Conservation (phyloP, 2,113 vertebrate species). For the Donacobius atricapilla region DNA sequence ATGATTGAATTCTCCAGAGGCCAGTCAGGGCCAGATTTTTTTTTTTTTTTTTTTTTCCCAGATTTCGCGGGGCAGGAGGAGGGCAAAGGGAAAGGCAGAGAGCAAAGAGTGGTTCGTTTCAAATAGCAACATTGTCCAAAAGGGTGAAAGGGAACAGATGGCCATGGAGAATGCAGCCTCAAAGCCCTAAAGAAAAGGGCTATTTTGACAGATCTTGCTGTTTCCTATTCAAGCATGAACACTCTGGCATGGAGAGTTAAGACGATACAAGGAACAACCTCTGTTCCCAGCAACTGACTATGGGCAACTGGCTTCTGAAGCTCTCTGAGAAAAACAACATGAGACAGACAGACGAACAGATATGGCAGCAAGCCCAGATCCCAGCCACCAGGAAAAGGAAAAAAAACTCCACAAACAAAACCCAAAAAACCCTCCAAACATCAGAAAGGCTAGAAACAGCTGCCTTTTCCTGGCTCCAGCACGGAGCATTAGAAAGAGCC, state of each 20-base stretch:
- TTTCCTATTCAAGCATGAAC: slow-evolving; percentile 77
- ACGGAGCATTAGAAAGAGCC: slow-evolving; percentile 44
- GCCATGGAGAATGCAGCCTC: slow-evolving; percentile 79
- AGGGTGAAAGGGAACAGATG: slow-evolving; percentile 85
- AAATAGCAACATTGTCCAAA: slow-evolving; percentile 85
- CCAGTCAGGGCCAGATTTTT: not conserved
- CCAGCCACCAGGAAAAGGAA: slow-evolving; percentile 10
- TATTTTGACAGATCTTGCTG: slow-evolving; percentile 79
- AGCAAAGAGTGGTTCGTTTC: slow-evolving; percentile 71
- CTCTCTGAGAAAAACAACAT: slow-evolving; percentile 67
- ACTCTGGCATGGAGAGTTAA: slow-evolving; percentile 71
- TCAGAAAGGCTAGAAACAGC: slow-evolving; percentile 66
- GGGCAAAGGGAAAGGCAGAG: slow-evolving; percentile 46
- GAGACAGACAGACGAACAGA: slow-evolving; percentile 67
- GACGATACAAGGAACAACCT: slow-evolving; percentile 69
- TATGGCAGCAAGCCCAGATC: slow-evolving; percentile 64
- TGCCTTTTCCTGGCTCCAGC: slow-evolving; percentile 63
- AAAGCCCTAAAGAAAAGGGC: slow-evolving; percentile 75
- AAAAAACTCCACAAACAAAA: not conserved
- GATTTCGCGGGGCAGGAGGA: not conserved
- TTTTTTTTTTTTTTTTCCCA: slow-evolving; percentile 53
- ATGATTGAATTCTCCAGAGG: slow-evolving; percentile 17
- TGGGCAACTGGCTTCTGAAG: slow-evolving; percentile 63
- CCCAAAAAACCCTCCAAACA: not conserved
- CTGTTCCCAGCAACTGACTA: slow-evolving; percentile 74